A percentile compares a stretch with the other conserved stretches of the same genome.
Conservation (phyloP, 1,140 invertebrate genomes). For the Cotesia vestalis region DNA sequence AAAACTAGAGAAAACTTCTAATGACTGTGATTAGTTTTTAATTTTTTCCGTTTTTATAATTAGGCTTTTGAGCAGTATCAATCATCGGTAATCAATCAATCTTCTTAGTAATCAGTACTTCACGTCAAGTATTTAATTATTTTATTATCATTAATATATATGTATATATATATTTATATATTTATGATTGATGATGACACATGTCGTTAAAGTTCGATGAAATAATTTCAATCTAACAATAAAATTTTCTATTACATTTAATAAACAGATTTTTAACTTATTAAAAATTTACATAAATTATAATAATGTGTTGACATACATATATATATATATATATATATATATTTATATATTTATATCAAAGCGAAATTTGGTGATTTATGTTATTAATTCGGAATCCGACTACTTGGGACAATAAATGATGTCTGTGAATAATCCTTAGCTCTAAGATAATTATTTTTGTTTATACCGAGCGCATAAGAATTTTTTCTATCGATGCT, state of each 20-base stretch:
- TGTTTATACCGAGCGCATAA: neutral
- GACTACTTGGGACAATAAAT: neutral
- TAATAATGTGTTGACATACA: too few relatives aligned
- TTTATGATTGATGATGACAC: too few relatives aligned
- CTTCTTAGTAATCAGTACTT: constrained; percentile 14
- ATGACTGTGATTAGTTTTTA: constrained; percentile 58
- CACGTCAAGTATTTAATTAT: constrained; percentile 11
- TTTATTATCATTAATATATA: too few relatives aligned
- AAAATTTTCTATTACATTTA: too few relatives aligned
- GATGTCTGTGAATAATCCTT: neutral
- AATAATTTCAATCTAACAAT: too few relatives aligned
- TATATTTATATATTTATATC: neutral
- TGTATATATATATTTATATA: neutral
- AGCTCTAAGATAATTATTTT: neutral
- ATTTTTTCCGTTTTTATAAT: constrained; percentile 49
- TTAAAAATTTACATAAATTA: too few relatives aligned
- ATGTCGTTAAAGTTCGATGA: too few relatives aligned
- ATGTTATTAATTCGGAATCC: neutral
- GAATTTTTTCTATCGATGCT: constrained; percentile 27
- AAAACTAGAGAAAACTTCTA: constrained; percentile 63
- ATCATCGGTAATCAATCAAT: constrained; percentile 51
- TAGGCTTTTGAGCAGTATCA: constrained; percentile 61
- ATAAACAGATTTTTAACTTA: too few relatives aligned
- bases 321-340: too few relatives aligned
- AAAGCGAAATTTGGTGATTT: neutral